Percentiles rank a stretch among this genome's conserved stretches.
These are phyloP conservation scores for Drosophila chauvacae DNA, from an alignment of 1,140 invertebrate genomes.

Conservation along the genomic window DNA sequence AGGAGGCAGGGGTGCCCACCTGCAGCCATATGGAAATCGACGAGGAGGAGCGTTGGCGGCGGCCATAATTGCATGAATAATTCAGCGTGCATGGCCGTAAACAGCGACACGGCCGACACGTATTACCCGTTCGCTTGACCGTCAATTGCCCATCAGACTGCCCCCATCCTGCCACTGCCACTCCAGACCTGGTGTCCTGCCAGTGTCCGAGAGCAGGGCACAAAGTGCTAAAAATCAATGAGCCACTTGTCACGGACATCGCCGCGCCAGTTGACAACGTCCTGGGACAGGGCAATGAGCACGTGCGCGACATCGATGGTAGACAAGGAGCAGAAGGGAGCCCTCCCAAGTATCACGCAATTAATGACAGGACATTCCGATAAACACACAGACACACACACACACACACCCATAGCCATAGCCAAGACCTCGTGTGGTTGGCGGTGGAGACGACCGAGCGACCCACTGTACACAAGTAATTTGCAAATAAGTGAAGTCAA, in stretches of 20 bases:
- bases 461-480: constrained; percentile 57
- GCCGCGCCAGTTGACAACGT: constrained; percentile 38
- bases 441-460: constrained; percentile 8
- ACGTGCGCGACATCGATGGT: constrained; percentile 37
- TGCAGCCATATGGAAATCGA: constrained; percentile 34
- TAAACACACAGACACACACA: constrained; percentile 18
- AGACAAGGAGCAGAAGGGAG: background rate
- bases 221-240: constrained; percentile 61
- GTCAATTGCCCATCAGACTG: constrained; percentile 41
- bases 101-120: constrained; percentile 40
- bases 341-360: constrained; percentile 39
- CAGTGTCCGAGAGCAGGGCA: constrained; percentile 32
- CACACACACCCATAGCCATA: background rate
- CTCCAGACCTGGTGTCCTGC: background rate
- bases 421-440: constrained; percentile 16
- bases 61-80: constrained; percentile 71
- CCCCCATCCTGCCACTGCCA: constrained; percentile 5
- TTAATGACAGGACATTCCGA: constrained; percentile 49
- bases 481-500: constrained; percentile 71
- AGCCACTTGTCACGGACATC: constrained; percentile 50
- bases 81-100: constrained; percentile 46
- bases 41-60: constrained; percentile 1
- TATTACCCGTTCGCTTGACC: constrained; percentile 50
- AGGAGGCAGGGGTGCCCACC: background rate
- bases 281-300: constrained; percentile 39